Conservation (phyloP, 53 echinoderm and acorn worm genomes). For the Echinometra lucunter region DNA sequence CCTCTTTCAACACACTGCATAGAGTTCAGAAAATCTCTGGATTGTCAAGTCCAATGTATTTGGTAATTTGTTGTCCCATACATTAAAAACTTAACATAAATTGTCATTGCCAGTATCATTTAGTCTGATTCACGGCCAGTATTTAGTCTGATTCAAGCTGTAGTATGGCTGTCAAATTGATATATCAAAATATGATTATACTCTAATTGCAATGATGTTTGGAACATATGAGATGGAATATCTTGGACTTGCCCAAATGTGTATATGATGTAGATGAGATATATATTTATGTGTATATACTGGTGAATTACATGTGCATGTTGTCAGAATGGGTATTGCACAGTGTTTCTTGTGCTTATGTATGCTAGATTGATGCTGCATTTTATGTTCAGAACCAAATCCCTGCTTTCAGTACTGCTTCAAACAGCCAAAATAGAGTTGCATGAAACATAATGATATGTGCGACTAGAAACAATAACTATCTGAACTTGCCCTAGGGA, state of each 20-base stretch:
- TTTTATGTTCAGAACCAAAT: not conserved
- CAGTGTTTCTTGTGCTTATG: not conserved
- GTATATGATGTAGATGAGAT: not conserved
- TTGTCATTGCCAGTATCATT: no score
- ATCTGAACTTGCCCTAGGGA: not conserved
- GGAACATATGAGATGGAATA: no score
- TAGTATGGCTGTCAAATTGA: no score
- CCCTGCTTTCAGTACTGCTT: not conserved
- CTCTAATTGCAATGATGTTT: no score
- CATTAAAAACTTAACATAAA: no score
- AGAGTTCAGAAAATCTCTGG: not conserved
- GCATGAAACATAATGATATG: not conserved
- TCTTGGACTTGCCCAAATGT: no score
- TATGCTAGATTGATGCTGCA: not conserved
- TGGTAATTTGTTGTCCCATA: no score
- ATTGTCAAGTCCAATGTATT: no score
- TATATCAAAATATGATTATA: no score
- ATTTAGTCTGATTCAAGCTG: no score
- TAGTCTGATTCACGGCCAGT: not conserved
- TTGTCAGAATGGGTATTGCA: not conserved
- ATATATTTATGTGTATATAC: not conserved
- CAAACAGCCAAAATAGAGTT: not conserved
- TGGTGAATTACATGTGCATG: not conserved
- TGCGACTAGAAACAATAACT: not conserved
- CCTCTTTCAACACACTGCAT: slow-evolving; percentile 69